phyloP scores from a whole-genome alignment of 2,888 invertebrate species.

The Anthophora plumipes region DNA sequence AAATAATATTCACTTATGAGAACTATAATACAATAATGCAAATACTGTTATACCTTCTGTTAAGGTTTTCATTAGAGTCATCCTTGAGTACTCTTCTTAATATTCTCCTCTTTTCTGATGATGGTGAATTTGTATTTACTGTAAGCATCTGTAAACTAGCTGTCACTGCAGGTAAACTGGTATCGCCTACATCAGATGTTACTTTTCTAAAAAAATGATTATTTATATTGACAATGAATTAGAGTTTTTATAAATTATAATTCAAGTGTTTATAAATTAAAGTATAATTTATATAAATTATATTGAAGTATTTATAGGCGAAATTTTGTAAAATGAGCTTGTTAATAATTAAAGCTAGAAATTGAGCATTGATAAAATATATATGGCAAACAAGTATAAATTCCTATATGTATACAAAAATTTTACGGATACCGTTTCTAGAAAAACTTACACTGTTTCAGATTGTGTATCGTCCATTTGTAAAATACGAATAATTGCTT shows the following conservation, averaged over 20 bases:
- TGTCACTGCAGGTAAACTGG: slow-evolving; percentile 79
- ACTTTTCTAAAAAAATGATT: slow-evolving; percentile 59
- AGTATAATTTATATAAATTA: background rate
- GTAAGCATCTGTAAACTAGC: slow-evolving; percentile 80
- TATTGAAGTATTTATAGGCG: background rate
- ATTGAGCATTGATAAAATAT: background rate
- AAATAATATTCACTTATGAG: slow-evolving; percentile 1
- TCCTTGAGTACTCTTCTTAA: slow-evolving; percentile 65
- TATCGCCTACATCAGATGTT: slow-evolving; percentile 55
- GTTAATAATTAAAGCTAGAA: background rate
- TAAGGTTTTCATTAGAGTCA: slow-evolving; percentile 68
- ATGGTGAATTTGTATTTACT: slow-evolving; percentile 66
- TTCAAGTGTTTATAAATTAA: no score
- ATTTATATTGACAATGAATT: slow-evolving; percentile 8
- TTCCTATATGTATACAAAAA: background rate
- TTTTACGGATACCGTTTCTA: background rate
- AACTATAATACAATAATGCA: background rate
- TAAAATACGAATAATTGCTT: slow-evolving; percentile 9
- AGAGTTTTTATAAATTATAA: background rate
- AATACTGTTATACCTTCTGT: slow-evolving; percentile 76
- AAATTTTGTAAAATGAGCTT: background rate
- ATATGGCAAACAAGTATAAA: background rate
- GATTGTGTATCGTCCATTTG: slow-evolving; percentile 60
- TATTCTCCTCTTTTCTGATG: slow-evolving; percentile 57
- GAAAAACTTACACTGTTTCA: slow-evolving; percentile 54